Evolutionary conservation across 2,888 invertebrate species (phyloP), one percentile per base, ranked within the genome.

Genomic region (Nomada lathburiana): DNA sequence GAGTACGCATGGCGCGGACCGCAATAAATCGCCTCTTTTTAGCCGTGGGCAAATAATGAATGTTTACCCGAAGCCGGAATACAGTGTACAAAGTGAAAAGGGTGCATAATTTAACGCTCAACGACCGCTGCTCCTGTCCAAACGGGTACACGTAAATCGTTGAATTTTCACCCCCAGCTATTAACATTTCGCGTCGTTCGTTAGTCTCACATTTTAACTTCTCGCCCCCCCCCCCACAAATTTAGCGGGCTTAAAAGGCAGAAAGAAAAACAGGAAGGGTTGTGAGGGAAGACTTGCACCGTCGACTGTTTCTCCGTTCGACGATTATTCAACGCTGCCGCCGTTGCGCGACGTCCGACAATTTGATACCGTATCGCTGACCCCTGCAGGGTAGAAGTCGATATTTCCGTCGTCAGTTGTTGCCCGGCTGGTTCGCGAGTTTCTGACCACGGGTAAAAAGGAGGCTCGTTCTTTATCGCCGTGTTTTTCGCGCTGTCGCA

Each of bases 351-450:
- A 59, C 59, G 20, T 3, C 11, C 29, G 16, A 44, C 60, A 55
- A 67, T 13, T 47, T 68, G 23, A 77, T 53, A 65, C 23, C 55
- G 47, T 47, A 60, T 55, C 62, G 44, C n/a, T 29, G 29, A 18
- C 20, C n/a, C 59, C 9, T n/a, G 7, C 23, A 7, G 9, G 7
- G 23, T 23, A 16, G 26, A 11, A 18, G 53, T 44, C 74, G 73
- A 75, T 75, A 75, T 74, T 69, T 75, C 69, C 36, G 59, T 75
- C 75, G 42, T 59, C 69, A 57, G 74, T 69, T 72, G 62, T 77
- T 59, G n/a, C 53, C 67, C n/a, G 26, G 23, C 20, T 42, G 69
- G 79, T 75, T 79, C 64, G 69, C 69, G 68, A 69, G 57, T 74
- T 64, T 29, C 52, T 59, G 42, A 16, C n/a, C 42, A 1, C 3